A percentile compares a stretch with the other conserved stretches of the same genome.
These are phyloP conservation scores for Acestrorhynchus altus DNA, from an alignment of 2,797 vertebrate genomes.

Conservation along the genomic window DNA sequence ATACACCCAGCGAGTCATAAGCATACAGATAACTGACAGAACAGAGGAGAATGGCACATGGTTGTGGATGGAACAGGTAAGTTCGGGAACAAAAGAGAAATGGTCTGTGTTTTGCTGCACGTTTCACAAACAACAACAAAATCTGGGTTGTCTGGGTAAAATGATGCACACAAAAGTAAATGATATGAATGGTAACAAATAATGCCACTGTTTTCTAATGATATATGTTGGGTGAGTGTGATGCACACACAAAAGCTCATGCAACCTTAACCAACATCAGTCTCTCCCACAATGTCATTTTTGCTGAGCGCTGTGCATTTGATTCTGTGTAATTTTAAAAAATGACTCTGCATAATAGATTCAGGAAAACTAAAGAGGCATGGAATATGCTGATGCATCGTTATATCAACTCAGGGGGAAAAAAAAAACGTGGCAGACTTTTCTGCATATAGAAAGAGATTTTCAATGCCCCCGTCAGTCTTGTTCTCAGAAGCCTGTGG, in stretches of 20 bases:
- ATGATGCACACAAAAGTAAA: not conserved
- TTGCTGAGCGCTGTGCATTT: not conserved
- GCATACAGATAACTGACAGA: constrained; percentile 31
- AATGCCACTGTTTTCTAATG: constrained; percentile 4
- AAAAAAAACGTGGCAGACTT: constrained; percentile 15
- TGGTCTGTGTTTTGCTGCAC: constrained; percentile 7
- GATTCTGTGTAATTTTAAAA: not conserved
- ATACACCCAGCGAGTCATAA: constrained; percentile 37
- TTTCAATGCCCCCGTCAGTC: constrained; percentile 25
- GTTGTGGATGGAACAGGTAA: constrained; percentile 18
- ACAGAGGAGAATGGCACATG: not conserved
- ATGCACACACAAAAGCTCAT: not conserved
- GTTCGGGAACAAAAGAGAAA: constrained; percentile 25
- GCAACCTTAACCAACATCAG: not conserved
- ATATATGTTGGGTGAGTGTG: not conserved
- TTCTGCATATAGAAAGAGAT: constrained; percentile 19
- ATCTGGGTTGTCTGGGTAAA: constrained; percentile 1
- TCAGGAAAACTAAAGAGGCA: constrained; percentile 25
- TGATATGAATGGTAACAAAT: constrained; percentile 8
- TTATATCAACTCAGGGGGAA: constrained; percentile 3
- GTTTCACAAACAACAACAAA: constrained; percentile 14
- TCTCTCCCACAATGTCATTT: not conserved
- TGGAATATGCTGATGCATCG: not conserved
- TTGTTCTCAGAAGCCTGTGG: constrained; percentile 22
- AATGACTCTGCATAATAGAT: constrained; percentile 14